Percentiles rank a stretch among this genome's conserved stretches.
Evolutionary conservation across 2,888 invertebrate genomes (phyloP).

Genomic region (Epiperipatus broadwayi): DNA sequence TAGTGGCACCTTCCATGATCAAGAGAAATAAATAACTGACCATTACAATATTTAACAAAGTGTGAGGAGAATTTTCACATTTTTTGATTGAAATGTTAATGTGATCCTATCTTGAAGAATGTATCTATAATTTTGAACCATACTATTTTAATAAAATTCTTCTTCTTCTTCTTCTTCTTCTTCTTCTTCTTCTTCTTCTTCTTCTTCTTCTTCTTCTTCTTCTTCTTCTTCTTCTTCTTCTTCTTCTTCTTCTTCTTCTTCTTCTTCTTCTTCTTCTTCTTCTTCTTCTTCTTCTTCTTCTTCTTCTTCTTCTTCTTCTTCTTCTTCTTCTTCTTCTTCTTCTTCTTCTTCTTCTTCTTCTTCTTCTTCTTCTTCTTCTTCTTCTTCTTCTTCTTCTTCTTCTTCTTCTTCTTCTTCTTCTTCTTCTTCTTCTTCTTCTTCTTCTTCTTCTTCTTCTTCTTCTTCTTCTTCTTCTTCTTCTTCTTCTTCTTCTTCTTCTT

Average conservation of each 20-base stretch:
- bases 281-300: background rate
- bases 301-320: background rate
- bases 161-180: too few species aligned
- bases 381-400: background rate
- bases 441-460: background rate
- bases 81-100: too few species aligned
- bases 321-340: background rate
- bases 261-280: background rate
- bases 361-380: background rate
- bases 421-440: background rate
- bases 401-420: background rate
- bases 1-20: too few species aligned
- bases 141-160: too few species aligned
- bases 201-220: constrained; percentile 1
- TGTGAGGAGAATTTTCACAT: too few species aligned
- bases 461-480: background rate
- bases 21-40: too few species aligned
- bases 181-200: constrained; percentile 3
- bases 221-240: background rate
- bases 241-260: background rate
- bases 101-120: too few species aligned
- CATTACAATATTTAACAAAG: too few species aligned
- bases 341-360: background rate
- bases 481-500: background rate
- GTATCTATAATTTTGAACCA: too few species aligned